Conservation (phyloP, 2,113 vertebrate species). For the Aspiorhynchus laticeps region DNA sequence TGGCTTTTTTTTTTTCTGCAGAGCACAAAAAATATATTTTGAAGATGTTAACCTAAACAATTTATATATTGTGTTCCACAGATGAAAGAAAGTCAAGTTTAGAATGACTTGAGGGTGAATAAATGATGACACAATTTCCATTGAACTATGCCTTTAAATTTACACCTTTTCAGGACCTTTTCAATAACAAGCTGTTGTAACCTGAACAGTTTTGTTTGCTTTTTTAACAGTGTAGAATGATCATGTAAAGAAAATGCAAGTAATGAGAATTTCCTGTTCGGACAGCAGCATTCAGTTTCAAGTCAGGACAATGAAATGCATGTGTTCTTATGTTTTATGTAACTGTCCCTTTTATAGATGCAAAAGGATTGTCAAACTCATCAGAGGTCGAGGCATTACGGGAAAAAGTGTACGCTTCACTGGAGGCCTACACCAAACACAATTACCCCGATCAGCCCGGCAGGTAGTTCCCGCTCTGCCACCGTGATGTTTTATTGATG, state of each 20-base stretch:
- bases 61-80: background rate
- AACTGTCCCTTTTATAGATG: conserved; percentile 68
- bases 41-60: too few relatives aligned
- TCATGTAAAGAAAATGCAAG: background rate
- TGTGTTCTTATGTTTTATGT: conserved; percentile 16
- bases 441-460: conserved; percentile 85
- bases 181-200: background rate
- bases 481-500: conserved; percentile 12
- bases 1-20: too few relatives aligned
- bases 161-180: background rate
- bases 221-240: background rate
- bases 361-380: conserved; percentile 84
- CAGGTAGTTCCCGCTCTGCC: conserved; percentile 71
- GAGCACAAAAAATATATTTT: too few relatives aligned
- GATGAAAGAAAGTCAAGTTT: background rate
- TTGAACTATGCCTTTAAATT: background rate
- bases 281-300: background rate
- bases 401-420: conserved; percentile 85
- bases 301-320: background rate
- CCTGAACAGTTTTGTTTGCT: background rate
- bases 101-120: too few relatives aligned
- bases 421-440: conserved; percentile 86
- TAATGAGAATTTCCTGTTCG: background rate
- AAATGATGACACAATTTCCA: background rate
- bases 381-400: conserved; percentile 80